A percentile compares a stretch with the other conserved stretches of the same genome.
Evolutionary conservation across 2,113 vertebrate genomes (phyloP).

Genomic region (Cinclus mexicanus): DNA sequence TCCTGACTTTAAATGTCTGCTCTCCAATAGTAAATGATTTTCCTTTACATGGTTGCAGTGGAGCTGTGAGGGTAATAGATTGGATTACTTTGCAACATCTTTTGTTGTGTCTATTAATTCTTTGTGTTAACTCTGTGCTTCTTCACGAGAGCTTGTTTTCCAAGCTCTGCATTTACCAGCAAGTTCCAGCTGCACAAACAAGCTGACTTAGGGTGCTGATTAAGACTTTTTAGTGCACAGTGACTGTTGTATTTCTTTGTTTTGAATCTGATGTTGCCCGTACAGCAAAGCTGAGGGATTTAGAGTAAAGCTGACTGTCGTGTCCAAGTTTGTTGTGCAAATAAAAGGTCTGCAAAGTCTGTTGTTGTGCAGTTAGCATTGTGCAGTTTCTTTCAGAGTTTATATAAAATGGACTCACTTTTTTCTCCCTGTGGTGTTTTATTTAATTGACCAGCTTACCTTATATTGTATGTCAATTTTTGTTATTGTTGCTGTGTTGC

Average conservation of each 20-base stretch:
- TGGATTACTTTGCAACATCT: constrained; percentile 7
- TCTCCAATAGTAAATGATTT: background rate
- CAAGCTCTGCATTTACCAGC: constrained; percentile 23
- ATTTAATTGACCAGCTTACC: background rate
- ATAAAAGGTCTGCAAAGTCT: constrained; percentile 41
- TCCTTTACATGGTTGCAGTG: background rate
- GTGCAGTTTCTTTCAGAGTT: constrained; percentile 1
- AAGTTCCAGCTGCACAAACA: constrained; percentile 37
- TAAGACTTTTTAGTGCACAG: background rate
- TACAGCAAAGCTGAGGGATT: constrained; percentile 12
- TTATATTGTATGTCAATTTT: background rate
- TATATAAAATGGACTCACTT: background rate
- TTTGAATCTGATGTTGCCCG: background rate
- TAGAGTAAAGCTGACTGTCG: constrained; percentile 27
- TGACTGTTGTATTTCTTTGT: constrained; percentile 30
- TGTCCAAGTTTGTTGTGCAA: background rate
- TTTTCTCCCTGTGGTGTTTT: background rate
- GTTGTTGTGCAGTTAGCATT: background rate
- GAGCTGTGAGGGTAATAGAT: background rate
- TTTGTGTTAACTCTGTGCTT: background rate
- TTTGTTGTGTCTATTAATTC: constrained; percentile 11
- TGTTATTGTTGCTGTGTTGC: background rate
- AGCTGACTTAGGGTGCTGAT: constrained; percentile 44
- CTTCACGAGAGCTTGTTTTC: constrained; percentile 8
- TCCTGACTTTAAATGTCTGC: background rate